Percentiles rank a stretch among this genome's conserved stretches.
Evolutionary conservation across 2,797 vertebrate genomes (phyloP).

Genomic region (Ptychadena robeensis): DNA sequence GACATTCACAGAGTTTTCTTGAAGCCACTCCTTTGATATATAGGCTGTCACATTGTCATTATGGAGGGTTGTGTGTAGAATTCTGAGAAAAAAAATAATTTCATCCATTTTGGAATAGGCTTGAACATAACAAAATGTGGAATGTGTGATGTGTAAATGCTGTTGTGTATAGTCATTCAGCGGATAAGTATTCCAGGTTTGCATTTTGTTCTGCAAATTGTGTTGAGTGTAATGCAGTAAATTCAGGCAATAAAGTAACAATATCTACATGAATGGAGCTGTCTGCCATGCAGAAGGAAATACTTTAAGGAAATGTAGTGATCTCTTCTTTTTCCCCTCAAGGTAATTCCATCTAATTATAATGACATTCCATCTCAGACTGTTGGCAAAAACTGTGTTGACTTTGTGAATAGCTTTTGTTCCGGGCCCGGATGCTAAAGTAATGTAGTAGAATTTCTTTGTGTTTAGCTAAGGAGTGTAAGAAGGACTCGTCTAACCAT

Average conservation of each 20-base stretch:
- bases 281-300: neutral
- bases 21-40: too few species aligned
- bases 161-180: too few species aligned
- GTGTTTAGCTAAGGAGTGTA: conserved; percentile 49
- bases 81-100: too few species aligned
- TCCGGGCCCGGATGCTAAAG: conserved; percentile 45
- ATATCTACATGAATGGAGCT: neutral
- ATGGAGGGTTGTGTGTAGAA: too few species aligned
- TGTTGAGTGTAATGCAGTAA: neutral
- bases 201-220: neutral
- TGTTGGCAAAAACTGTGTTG: conserved; percentile 33
- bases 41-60: too few species aligned
- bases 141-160: too few species aligned
- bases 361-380: conserved; percentile 24
- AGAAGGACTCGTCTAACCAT: neutral
- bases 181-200: too few species aligned
- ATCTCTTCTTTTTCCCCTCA: conserved; percentile 10
- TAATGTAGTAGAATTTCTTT: conserved; percentile 41
- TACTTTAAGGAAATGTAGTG: neutral
- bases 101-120: too few species aligned
- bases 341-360: conserved; percentile 26
- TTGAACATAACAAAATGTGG: too few species aligned
- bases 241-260: neutral
- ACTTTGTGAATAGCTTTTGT: conserved; percentile 34
- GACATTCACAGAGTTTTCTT: too few species aligned